Evolutionary conservation across 2,113 vertebrate species (phyloP).

Genomic region (Pteropus alecto): DNA sequence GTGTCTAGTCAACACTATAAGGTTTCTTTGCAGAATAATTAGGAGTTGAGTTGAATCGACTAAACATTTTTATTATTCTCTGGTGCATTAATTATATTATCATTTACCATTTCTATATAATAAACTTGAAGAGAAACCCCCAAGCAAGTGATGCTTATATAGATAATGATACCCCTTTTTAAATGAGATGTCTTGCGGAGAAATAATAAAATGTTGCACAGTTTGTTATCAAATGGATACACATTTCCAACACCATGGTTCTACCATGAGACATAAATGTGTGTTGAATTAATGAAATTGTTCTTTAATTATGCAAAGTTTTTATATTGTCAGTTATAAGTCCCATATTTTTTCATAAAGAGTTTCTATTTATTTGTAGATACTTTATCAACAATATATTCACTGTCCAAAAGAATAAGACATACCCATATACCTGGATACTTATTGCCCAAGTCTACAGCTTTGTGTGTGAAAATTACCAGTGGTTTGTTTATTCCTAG

Average conservation of each 20-base stretch:
- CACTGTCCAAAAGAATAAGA: background rate
- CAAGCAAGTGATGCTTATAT: too few species aligned
- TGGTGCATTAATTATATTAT: background rate
- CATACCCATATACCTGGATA: background rate
- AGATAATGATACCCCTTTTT: background rate
- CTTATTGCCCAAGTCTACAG: background rate
- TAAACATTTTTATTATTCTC: background rate
- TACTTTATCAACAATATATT: background rate
- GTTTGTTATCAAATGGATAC: background rate
- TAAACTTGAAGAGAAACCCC: background rate
- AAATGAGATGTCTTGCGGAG: background rate
- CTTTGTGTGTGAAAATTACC: background rate
- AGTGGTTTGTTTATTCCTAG: too few species aligned
- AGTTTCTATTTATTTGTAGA: background rate
- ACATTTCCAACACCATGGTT: background rate
- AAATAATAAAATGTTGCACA: background rate
- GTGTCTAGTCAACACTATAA: background rate
- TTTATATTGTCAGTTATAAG: background rate
- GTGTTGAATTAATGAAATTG: background rate
- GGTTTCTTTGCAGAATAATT: background rate
- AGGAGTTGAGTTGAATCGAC: background rate
- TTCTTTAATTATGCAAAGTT: background rate
- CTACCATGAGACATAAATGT: background rate
- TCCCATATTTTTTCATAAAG: background rate
- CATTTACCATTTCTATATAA: background rate